Evolutionary conservation across 1,140 invertebrate species (phyloP).

Genomic region (Fopius arisanus): DNA sequence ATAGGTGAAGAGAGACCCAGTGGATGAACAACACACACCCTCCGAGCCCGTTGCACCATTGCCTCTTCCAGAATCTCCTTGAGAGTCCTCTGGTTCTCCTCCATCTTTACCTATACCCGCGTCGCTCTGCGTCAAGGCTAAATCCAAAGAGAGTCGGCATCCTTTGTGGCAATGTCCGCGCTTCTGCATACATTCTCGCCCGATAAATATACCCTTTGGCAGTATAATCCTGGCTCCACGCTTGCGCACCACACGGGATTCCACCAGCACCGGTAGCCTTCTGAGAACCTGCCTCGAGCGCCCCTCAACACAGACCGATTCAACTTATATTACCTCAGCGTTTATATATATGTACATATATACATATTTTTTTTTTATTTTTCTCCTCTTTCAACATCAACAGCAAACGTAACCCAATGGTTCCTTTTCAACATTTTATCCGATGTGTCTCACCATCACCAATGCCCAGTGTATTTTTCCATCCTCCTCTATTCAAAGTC

Average conservation of each 20-base stretch:
- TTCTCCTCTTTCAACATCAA: slow-evolving; percentile 7
- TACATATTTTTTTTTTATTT: slow-evolving; percentile 24
- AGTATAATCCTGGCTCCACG: slow-evolving; percentile 60
- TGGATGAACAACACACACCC: slow-evolving; percentile 4
- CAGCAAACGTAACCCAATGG: slow-evolving; percentile 19
- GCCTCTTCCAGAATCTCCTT: slow-evolving; percentile 10
- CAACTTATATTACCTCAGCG: slow-evolving; percentile 23
- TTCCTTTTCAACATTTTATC: slow-evolving; percentile 21
- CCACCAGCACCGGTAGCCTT: slow-evolving; percentile 53
- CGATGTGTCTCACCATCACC: slow-evolving; percentile 8
- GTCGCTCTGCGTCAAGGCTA: slow-evolving; percentile 56
- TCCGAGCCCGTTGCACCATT: too few relatives aligned
- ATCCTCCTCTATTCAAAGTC: not conserved
- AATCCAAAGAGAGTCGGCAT: slow-evolving; percentile 58
- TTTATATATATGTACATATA: not conserved
- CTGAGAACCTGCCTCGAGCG: slow-evolving; percentile 52
- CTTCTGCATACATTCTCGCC: slow-evolving; percentile 65
- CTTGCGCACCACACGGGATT: slow-evolving; percentile 40
- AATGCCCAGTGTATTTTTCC: slow-evolving; percentile 9
- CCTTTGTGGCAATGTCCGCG: slow-evolving; percentile 63
- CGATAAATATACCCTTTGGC: slow-evolving; percentile 66
- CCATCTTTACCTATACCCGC: not conserved
- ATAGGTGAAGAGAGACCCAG: slow-evolving; percentile 12
- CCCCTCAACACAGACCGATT: slow-evolving; percentile 9
- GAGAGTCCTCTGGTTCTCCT: not conserved